phyloP scores from a whole-genome alignment of 2,888 invertebrate genomes.

The Lycocerus yunnanus region DNA sequence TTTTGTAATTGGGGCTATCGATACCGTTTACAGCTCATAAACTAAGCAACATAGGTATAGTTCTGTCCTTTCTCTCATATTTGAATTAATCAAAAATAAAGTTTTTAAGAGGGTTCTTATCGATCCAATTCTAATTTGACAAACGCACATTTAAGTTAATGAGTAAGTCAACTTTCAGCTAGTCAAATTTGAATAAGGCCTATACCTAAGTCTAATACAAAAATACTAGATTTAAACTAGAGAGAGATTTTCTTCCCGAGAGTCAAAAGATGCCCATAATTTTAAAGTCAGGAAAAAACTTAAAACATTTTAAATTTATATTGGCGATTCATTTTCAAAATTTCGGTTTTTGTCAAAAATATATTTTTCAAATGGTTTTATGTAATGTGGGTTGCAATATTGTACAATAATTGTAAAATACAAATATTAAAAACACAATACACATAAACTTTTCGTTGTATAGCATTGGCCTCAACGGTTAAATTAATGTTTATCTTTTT shows the following conservation, averaged over 20 bases:
- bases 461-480: constrained; percentile 38
- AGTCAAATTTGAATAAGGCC: neutral
- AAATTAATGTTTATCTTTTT: constrained; percentile 22
- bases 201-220: too few species aligned
- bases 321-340: neutral
- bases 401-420: constrained; percentile 10
- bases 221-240: neutral
- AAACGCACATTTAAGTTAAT: neutral
- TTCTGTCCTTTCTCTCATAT: neutral
- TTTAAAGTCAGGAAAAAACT: neutral
- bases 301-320: neutral
- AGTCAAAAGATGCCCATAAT: neutral
- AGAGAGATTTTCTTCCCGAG: neutral
- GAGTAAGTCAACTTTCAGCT: neutral
- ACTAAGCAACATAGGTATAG: neutral
- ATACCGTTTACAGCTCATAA: neutral
- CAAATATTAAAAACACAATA: constrained; percentile 28
- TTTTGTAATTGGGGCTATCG: neutral
- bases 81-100: neutral
- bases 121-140: neutral
- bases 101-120: neutral
- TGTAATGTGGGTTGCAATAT: constrained; percentile 28
- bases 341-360: neutral
- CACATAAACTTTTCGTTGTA: constrained; percentile 44
- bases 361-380: constrained; percentile 7